Base-by-base conservation (phyloP, 2,888 invertebrate species). In the Blastobasis lacticolella region DNA sequence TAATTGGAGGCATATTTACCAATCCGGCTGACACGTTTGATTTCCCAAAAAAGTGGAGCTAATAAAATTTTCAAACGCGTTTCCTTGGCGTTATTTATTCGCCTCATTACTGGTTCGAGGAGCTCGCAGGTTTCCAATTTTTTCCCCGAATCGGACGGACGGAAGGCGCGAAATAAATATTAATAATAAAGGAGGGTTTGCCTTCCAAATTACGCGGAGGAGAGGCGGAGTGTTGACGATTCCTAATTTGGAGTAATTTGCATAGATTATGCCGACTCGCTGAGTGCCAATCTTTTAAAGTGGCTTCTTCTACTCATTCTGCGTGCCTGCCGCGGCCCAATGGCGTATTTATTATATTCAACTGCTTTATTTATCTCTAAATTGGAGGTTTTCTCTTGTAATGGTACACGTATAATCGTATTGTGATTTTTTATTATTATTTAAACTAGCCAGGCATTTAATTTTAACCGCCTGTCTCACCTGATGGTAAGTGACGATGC, bases 281-380 rank as follows among this genome's bases (percentile, higher is more conserved):
- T 88, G 87, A 88, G 87, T 88, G 87, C 81, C 87, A 88, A 87
- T 88, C 86, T 88, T 86, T 88, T 83, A 80, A 87, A 88, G 87
- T 88, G 88, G 85, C 85, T 78, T 81, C 80, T 80, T 81, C 77
- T 74, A 82, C 85, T 82, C 81, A 81, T 83, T 81, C 79, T 82
- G 81, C 75, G 82, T 81, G 78, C 67, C 79, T 78, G 69, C 73
- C 76, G 75, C 71, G 74, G 75, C 71, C 71, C 78, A 75, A 75
- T 78, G 75, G 73, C 73, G 75, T 77, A 77, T 81, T 85, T 82
- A 81, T 86, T 84, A 84, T 81, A 75, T 78, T 66, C 68, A 63
- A 74, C 71, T 69, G 69, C 67, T 64, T 71, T 66, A 67, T 73
- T 69, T 68, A 65, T 71, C 70, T 72, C 66, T 67, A 61, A 66